Conservation (phyloP, 2,797 vertebrate species). For the Oreochromis mossambicus region DNA sequence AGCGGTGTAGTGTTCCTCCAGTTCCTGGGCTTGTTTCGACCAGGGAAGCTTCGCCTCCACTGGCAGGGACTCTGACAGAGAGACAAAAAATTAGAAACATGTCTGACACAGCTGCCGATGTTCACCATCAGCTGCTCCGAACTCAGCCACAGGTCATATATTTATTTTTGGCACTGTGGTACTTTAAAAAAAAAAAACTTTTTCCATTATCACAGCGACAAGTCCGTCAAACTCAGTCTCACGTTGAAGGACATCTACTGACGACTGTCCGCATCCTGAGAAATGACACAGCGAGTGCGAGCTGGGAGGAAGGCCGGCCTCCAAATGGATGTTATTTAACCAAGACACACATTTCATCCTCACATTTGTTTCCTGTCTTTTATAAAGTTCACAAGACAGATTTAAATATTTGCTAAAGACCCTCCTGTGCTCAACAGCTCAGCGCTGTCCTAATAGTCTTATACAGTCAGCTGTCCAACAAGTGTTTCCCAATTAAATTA, state of each 20-base stretch:
- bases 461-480: accelerated
- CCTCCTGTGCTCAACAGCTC: background rate
- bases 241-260: background rate
- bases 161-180: background rate
- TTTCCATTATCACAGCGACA: background rate
- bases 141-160: accelerated
- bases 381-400: background rate
- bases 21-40: slow-evolving; percentile 90
- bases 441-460: accelerated
- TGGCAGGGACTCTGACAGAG: slow-evolving; percentile 81
- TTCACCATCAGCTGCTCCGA: background rate
- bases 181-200: accelerated
- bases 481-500: background rate
- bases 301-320: background rate
- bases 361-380: background rate
- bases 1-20: slow-evolving; percentile 80
- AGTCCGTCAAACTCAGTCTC: background rate
- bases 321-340: background rate
- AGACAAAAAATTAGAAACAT: background rate
- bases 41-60: slow-evolving; percentile 88
- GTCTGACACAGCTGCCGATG: accelerated
- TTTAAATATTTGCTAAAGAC: background rate
- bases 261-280: no score
- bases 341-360: background rate
- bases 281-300: background rate